Conservation (phyloP, 2,797 vertebrate species). For the Enteromius mattozi region DNA sequence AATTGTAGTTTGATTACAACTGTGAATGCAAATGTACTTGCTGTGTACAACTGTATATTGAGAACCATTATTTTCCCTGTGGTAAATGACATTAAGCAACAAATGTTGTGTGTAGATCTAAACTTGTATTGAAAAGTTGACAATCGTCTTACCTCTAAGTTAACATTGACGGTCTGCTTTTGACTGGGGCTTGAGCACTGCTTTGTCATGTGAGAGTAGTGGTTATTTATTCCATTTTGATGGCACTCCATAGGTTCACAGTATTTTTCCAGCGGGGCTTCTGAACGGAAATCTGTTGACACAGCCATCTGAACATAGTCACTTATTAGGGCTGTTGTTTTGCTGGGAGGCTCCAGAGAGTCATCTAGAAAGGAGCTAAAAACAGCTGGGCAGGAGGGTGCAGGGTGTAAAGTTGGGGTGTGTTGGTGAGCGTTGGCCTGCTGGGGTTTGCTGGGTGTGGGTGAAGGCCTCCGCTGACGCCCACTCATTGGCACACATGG, state of each 20-base stretch:
- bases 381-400: slow-evolving; percentile 53
- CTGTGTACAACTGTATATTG: not conserved
- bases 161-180: slow-evolving; percentile 53
- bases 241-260: slow-evolving; percentile 47
- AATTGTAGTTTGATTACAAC: not conserved
- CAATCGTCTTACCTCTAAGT: slow-evolving; percentile 41
- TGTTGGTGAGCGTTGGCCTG: slow-evolving; percentile 36
- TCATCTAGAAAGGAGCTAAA: slow-evolving; percentile 27
- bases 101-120: not conserved
- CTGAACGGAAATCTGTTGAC: not conserved
- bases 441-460: slow-evolving; percentile 60
- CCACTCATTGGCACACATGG: slow-evolving; percentile 79
- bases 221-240: slow-evolving; percentile 30
- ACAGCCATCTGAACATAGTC: not conserved
- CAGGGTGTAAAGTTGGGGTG: slow-evolving; percentile 31
- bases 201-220: slow-evolving; percentile 36
- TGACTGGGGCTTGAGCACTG: slow-evolving; percentile 48
- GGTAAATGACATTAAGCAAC: not conserved
- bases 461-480: slow-evolving; percentile 75
- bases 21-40: not conserved
- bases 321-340: slow-evolving; percentile 47
- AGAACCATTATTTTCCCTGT: not conserved
- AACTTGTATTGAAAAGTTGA: not conserved
- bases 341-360: slow-evolving; percentile 52
- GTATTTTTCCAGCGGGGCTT: slow-evolving; percentile 9